A percentile compares a stretch with the other conserved stretches of the same genome.
phyloP scores from a whole-genome alignment of 2,888 invertebrate species.

The Agriopis aurantiaria region DNA sequence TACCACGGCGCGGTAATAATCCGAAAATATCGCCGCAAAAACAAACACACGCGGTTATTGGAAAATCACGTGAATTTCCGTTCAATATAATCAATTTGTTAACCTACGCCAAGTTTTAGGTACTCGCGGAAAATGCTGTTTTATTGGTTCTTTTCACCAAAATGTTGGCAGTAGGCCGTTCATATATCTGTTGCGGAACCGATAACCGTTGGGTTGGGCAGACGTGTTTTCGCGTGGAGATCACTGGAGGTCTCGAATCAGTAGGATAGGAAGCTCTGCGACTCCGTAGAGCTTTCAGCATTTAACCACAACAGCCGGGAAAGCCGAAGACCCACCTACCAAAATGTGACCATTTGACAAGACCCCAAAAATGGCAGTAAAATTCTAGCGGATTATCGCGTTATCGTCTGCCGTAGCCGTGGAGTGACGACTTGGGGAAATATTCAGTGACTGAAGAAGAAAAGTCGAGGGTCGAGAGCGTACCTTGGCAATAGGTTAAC shows the following conservation, averaged over 20 bases:
- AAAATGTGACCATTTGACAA: too few relatives aligned
- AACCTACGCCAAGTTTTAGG: neutral
- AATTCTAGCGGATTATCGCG: too few relatives aligned
- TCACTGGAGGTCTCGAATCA: neutral
- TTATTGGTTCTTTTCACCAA: neutral
- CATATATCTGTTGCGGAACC: neutral
- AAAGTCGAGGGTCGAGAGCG: neutral
- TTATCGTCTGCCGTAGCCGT: too few relatives aligned
- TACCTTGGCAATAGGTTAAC: neutral
- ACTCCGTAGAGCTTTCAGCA: neutral
- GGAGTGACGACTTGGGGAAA: too few relatives aligned
- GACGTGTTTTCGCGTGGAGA: too few relatives aligned
- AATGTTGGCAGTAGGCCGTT: neutral
- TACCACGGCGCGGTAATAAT: constrained; percentile 45
- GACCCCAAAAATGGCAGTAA: too few relatives aligned
- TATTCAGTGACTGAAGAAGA: neutral
- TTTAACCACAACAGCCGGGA: too few relatives aligned
- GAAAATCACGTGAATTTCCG: constrained; percentile 19
- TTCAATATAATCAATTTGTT: neutral
- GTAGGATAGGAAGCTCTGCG: neutral
- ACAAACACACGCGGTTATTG: constrained; percentile 26
- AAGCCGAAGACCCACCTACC: too few relatives aligned
- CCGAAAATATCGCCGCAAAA: constrained; percentile 49
- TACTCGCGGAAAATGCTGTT: neutral
- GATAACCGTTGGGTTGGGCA: neutral